These are phyloP conservation scores for Etheostoma perlongum DNA, from an alignment of 2,797 vertebrate species.

Conservation along the genomic window DNA sequence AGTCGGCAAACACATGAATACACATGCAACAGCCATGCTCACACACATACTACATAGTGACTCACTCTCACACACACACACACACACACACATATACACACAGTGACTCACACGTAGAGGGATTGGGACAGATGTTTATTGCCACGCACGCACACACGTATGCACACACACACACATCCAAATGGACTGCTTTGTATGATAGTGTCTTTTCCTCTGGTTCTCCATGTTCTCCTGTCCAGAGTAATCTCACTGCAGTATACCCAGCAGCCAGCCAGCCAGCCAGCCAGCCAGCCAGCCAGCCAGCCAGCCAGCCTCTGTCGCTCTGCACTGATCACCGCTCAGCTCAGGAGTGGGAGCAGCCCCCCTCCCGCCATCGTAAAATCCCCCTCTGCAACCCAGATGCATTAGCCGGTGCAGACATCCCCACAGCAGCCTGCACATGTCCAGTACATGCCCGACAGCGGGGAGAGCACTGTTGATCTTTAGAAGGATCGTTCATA, in stretches of 20 bases:
- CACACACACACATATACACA: slow-evolving; percentile 54
- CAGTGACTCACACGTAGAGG: slow-evolving; percentile 28
- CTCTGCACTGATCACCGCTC: slow-evolving; percentile 65
- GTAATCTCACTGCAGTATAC: slow-evolving; percentile 77
- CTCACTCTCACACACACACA: slow-evolving; percentile 45
- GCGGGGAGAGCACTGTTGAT: slow-evolving; percentile 23
- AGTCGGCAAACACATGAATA: slow-evolving; percentile 57
- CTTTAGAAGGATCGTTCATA: slow-evolving; percentile 16
- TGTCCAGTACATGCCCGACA: slow-evolving; percentile 18
- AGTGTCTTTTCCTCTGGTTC: slow-evolving; percentile 71
- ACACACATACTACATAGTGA: slow-evolving; percentile 39
- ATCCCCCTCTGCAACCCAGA: slow-evolving; percentile 57
- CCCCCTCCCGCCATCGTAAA: slow-evolving; percentile 43
- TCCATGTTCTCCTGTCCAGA: slow-evolving; percentile 72
- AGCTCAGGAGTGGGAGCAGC: slow-evolving; percentile 54
- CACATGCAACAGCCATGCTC: slow-evolving; percentile 43
- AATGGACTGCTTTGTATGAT: slow-evolving; percentile 60
- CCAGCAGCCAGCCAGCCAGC: slow-evolving; percentile 67
- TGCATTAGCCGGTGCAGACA: slow-evolving; percentile 44
- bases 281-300: slow-evolving; percentile 60
- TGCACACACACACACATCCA: slow-evolving; percentile 66
- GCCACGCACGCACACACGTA: slow-evolving; percentile 30
- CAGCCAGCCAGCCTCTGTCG: slow-evolving; percentile 42
- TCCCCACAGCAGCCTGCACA: slow-evolving; percentile 52
- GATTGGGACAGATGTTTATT: no score